Evolutionary conservation across 2,888 invertebrate genomes (phyloP).

Genomic region (Congeria kusceri): DNA sequence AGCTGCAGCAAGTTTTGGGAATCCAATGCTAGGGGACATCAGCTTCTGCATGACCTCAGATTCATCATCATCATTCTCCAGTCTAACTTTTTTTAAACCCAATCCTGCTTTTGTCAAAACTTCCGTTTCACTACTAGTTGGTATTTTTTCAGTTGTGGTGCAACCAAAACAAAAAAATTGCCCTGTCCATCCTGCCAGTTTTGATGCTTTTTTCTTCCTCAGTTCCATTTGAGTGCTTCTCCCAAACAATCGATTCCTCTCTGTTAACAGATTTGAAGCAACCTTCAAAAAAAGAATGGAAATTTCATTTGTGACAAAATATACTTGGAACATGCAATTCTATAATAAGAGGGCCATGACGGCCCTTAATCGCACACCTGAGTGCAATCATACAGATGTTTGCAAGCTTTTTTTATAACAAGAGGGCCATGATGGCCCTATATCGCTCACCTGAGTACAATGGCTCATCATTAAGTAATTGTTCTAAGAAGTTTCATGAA

Average conservation of each 20-base stretch:
- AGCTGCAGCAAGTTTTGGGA: background rate
- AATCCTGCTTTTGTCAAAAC: constrained; percentile 17
- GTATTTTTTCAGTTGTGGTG: background rate
- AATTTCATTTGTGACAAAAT: constrained; percentile 5
- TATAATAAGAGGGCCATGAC: too few species aligned
- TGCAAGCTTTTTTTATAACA: too few species aligned
- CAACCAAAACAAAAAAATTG: constrained; percentile 12
- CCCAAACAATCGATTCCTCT: constrained; percentile 16
- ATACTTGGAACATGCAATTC: background rate
- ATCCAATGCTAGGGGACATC: constrained; percentile 6
- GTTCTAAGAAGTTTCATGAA: too few species aligned
- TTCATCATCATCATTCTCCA: background rate
- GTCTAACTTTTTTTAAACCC: constrained; percentile 8
- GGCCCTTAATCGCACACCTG: background rate
- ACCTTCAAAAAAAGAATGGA: constrained; percentile 1
- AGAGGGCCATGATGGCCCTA: too few species aligned
- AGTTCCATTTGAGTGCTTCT: background rate
- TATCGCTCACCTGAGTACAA: too few species aligned
- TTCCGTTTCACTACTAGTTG: constrained; percentile 15
- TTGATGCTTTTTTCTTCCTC: constrained; percentile 13
- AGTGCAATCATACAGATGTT: too few species aligned
- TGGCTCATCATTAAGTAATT: too few species aligned
- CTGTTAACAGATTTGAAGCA: constrained; percentile 13
- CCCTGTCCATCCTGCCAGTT: constrained; percentile 9
- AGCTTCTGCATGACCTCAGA: constrained; percentile 1